Base-by-base conservation (phyloP, 2,888 invertebrate genomes). In the Phengaris arion region DNA sequence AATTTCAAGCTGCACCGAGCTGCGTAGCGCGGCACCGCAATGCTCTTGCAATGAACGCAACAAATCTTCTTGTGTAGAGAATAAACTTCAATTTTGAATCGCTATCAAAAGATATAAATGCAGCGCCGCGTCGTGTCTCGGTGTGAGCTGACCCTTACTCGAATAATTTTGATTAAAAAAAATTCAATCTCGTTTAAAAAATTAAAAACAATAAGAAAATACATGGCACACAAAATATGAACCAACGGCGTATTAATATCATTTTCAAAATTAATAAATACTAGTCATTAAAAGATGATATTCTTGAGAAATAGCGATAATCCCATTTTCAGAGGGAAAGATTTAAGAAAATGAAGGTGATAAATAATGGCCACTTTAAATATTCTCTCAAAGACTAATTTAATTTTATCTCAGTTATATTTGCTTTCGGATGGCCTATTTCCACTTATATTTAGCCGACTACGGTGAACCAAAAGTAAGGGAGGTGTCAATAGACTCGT, bases 271-370 rank as follows among this genome's bases (percentile, higher is more conserved):
- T 59, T 59, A 59, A 59, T 64, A 35, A 64, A 64, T 64, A 64
- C 35, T 12, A 35, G 64, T 64, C 64, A 64, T 64, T 64, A 64
- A 35, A 64, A 64, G 13, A 45, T 64, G 64, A 64, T 64, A 35
- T 64, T 48, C 8, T 6, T 45, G 64, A 22, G 59, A 64, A 45
- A 64, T 64, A 64, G 35, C 35, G 64, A 13, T 64, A 64, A 64
- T 64, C 35, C 35, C 13, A 64, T 64, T 64, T 45, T 35, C 35
- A 35, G 64, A 35, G 13, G 64, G 13, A 64, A 15, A 35, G 35
- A 35, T 64, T 64, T 64, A 6, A 64, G 22, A 64, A 64, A 45
- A 64, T 64, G 64, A 64, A 64, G 64, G 64, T 64, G 45, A 64
- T 64, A 64, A 64, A 64, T 2, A 13, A 64, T 10, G 6, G 64